Base-by-base conservation (phyloP, 2,797 vertebrate genomes). In the Acomys russatus region DNA sequence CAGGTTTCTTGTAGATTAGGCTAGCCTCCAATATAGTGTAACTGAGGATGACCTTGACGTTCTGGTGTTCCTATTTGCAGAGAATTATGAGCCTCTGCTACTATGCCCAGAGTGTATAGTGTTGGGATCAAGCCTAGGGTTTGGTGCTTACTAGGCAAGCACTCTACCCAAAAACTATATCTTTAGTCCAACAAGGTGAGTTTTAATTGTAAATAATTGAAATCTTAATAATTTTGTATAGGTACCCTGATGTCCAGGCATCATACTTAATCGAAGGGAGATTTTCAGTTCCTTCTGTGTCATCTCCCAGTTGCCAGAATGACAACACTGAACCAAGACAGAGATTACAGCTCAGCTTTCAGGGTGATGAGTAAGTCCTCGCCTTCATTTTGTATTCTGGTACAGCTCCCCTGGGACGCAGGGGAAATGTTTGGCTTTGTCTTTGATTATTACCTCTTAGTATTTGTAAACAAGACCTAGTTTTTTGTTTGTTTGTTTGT, bases 321-420 rank as follows among this genome's bases (percentile, higher is more conserved):
- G 97, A 98, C 94, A 88, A 11, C 33, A 95, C 95, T 77, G 98
- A 98, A 91, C 98, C 98, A 54, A 94, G 98, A 92, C 98, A 98
- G 77, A 99, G 97, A 95, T 98, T 99, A 97, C 96, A 98, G 4
- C 98, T 99, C 49, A 99, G 98, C 96, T 99, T 99, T 96, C 99
- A 93, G 95, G 99, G 99, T 98, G 99, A 99, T 91, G 59, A 98
- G 99, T 99, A 97, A 99, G 99, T 99, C 90, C 64, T 28, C 63
- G 28, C 14, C 28, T 91, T 73, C 49, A n/a, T 84, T 84, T 74
- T 90, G 33, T 18, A 33, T 14, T 93, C 0, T 88, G 84, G 64
- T 92, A 77, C 89, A 92, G 15, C 0, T 25, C 51, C 68, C 56
- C 17, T 94, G 71, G 38, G 38, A 73, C n/a, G 74, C 86, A 12